phyloP scores from a whole-genome alignment of 2,888 invertebrate species.

The Girardia tigrina region DNA sequence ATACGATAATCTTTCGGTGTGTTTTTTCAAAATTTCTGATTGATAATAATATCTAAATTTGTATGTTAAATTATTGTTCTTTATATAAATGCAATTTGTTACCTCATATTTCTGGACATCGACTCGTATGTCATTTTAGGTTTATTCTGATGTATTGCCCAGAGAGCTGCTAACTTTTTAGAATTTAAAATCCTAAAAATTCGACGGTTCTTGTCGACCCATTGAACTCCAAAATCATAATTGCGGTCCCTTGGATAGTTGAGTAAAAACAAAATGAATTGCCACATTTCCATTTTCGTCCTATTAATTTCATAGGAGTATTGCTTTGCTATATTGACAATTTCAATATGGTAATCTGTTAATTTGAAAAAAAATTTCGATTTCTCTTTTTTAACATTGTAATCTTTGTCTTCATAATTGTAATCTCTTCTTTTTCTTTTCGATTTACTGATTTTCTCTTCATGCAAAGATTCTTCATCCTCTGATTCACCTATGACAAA shows the following conservation, averaged over 20 bases:
- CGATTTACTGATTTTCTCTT: too few species aligned
- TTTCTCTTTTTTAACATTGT: neutral
- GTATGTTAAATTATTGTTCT: too few species aligned
- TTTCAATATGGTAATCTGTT: neutral
- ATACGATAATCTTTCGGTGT: neutral
- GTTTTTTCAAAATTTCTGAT: neutral
- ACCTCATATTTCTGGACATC: slow-evolving; percentile 3
- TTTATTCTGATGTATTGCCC: slow-evolving; percentile 1
- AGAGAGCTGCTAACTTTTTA: neutral
- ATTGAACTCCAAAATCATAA: neutral
- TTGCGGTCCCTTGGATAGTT: neutral
- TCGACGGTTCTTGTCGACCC: neutral
- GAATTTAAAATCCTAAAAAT: neutral
- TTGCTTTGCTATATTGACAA: neutral
- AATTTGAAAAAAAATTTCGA: neutral
- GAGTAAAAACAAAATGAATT: neutral
- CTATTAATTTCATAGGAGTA: neutral
- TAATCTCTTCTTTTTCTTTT: too few species aligned
- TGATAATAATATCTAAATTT: slow-evolving; percentile 16
- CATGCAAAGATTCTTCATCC: too few species aligned
- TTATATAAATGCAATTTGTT: neutral
- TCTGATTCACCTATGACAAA: neutral
- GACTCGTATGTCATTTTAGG: neutral
- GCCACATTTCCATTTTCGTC: slow-evolving; percentile 13
- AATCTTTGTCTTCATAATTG: too few species aligned